Evolutionary conservation across 2,113 vertebrate species (phyloP).

Genomic region (Echinops telfairi): DNA sequence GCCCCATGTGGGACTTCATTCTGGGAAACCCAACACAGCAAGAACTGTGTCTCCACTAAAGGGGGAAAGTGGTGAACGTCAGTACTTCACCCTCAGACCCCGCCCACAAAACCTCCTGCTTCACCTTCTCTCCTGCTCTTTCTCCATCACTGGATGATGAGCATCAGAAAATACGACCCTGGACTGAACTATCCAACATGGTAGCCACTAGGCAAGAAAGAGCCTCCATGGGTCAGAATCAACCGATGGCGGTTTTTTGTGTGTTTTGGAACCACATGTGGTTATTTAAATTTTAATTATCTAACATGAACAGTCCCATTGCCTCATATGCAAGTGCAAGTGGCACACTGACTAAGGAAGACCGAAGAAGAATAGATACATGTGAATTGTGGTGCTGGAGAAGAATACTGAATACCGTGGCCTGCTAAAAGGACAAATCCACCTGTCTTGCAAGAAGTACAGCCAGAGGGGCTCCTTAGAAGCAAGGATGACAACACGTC

Average conservation of each 20-base stretch:
- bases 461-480: no score
- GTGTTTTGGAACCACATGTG: neutral
- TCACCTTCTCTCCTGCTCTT: neutral
- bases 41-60: neutral
- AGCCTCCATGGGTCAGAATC: no score
- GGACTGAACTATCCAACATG: neutral
- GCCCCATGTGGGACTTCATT: neutral
- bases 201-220: neutral
- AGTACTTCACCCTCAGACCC: neutral
- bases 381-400: no score
- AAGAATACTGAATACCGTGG: no score
- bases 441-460: no score
- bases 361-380: no score
- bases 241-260: no score
- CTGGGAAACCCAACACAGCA: neutral
- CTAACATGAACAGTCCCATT: neutral
- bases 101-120: neutral
- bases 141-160: neutral
- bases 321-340: no score
- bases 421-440: no score
- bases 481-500: no score
- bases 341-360: no score
- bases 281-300: neutral
- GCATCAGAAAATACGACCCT: neutral
- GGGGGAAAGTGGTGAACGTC: neutral